A percentile compares a stretch with the other conserved stretches of the same genome.
Conservation (phyloP, 2,113 vertebrate genomes). For the Pedetes capensis region DNA sequence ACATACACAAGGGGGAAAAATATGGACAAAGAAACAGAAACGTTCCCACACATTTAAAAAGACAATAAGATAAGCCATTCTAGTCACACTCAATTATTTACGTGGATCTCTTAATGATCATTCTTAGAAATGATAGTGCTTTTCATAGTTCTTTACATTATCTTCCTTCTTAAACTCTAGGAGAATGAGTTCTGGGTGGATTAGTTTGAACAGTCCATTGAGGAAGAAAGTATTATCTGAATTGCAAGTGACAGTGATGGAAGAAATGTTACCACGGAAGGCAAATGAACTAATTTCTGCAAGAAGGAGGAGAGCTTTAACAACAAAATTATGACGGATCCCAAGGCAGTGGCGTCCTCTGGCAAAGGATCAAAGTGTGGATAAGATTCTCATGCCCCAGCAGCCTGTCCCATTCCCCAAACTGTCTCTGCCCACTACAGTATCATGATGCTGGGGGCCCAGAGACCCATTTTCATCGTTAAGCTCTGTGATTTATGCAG, state of each 20-base stretch:
- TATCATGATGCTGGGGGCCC: not conserved
- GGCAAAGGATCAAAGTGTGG: not conserved
- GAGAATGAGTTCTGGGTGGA: not conserved
- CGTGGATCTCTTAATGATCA: not conserved
- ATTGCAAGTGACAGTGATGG: not conserved
- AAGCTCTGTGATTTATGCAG: rapidly evolving
- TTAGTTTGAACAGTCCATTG: not conserved
- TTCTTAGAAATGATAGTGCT: not conserved
- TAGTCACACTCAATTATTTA: not conserved
- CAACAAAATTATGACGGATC: not conserved
- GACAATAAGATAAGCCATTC: not conserved
- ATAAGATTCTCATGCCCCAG: not conserved
- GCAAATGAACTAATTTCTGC: not conserved
- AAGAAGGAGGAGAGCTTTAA: not conserved
- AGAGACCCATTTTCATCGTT: not conserved
- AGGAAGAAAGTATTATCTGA: not conserved
- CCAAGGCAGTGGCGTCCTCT: not conserved
- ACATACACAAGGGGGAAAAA: not conserved
- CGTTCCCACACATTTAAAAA: not conserved
- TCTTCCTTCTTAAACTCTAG: not conserved
- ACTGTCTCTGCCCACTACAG: not conserved
- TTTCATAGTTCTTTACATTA: not conserved
- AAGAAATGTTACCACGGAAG: not conserved
- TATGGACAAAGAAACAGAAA: not conserved
- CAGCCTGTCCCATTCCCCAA: not conserved